Percentiles rank a stretch among this genome's conserved stretches.
Conservation (phyloP, 1,140 invertebrate genomes). For the Triops cancriformis region DNA sequence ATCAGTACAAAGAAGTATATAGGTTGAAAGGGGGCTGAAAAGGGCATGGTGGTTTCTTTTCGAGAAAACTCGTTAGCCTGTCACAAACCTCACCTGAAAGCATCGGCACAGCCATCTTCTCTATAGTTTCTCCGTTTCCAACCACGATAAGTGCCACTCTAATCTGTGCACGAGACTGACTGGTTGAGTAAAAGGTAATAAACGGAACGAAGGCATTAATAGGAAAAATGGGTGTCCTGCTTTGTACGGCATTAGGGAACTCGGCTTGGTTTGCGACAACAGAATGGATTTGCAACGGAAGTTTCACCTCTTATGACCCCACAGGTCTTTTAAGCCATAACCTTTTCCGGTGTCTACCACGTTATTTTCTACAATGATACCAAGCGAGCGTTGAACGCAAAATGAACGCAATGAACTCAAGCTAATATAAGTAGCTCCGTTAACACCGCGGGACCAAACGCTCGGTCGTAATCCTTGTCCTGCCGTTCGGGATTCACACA, state of each 20-base stretch:
- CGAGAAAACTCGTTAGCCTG: not conserved
- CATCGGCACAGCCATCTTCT: not conserved
- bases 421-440: too few species aligned
- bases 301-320: too few species aligned
- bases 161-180: constrained; percentile 7
- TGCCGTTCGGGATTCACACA: not conserved
- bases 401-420: too few species aligned
- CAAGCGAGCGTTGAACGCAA: too few species aligned
- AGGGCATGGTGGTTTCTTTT: not conserved
- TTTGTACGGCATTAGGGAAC: not conserved
- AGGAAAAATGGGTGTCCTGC: not conserved
- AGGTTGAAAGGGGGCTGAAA: constrained; percentile 6
- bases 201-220: not conserved
- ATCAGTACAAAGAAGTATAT: not conserved
- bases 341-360: too few species aligned
- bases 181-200: not conserved
- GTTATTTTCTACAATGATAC: too few species aligned
- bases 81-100: constrained; percentile 10
- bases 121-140: not conserved
- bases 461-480: not conserved
- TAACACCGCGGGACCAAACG: too few species aligned
- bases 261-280: not conserved
- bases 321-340: too few species aligned
- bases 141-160: constrained; percentile 5
- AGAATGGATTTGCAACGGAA: not conserved